Evolutionary conservation across 1,140 invertebrate genomes (phyloP).

Genomic region (Chrysopa pallens): DNA sequence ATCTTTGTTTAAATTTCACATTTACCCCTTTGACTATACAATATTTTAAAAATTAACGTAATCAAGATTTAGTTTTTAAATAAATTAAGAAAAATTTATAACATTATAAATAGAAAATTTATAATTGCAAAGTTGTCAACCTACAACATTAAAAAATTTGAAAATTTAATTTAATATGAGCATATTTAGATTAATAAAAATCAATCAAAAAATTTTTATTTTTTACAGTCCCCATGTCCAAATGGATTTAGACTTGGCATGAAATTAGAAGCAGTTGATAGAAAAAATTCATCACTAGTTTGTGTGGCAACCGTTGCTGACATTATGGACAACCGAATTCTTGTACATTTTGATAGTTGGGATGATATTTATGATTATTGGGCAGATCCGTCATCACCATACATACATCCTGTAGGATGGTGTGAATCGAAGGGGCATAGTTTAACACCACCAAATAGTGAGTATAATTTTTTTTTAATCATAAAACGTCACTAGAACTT

Average conservation of each 20-base stretch:
- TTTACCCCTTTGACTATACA: too few species aligned
- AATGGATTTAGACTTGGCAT: constrained; percentile 70
- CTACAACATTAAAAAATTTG: too few species aligned
- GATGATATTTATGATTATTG: constrained; percentile 88
- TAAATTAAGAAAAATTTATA: too few species aligned
- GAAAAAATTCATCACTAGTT: constrained; percentile 66
- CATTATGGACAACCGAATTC: constrained; percentile 65
- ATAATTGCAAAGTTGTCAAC: too few species aligned
- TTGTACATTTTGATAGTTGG: constrained; percentile 93
- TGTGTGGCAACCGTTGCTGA: constrained; percentile 81
- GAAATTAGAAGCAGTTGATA: constrained; percentile 91
- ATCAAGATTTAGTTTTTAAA: too few species aligned
- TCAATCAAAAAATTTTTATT: constrained; percentile 1
- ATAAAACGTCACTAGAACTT: too few species aligned
- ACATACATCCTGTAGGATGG: constrained; percentile 89
- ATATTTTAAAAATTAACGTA: too few species aligned
- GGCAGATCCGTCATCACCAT: constrained; percentile 74
- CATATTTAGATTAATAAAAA: too few species aligned
- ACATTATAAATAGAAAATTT: too few species aligned
- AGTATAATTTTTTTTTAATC: constrained; percentile 16
- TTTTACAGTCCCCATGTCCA: constrained; percentile 42
- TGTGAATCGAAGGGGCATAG: constrained; percentile 62
- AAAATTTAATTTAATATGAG: too few species aligned
- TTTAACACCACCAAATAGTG: constrained; percentile 74
- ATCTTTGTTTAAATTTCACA: too few species aligned